Conservation (phyloP, 2,888 invertebrate species). For the Parochlus steinenii region DNA sequence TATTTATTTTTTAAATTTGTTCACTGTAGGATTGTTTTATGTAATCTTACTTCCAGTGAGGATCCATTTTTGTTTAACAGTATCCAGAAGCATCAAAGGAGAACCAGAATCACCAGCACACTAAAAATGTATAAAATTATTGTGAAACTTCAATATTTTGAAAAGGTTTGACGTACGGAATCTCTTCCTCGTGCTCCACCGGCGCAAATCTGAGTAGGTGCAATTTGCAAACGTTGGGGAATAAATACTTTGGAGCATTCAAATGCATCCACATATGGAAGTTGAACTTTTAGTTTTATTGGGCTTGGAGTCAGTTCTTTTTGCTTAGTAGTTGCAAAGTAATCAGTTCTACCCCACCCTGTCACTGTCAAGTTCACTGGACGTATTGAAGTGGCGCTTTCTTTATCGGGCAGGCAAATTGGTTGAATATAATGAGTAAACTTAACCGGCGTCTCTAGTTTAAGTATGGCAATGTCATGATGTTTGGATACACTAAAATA, state of each 20-base stretch:
- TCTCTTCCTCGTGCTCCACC: constrained; percentile 51
- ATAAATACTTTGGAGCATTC: constrained; percentile 37
- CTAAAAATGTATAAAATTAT: too few species aligned
- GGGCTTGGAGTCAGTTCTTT: constrained; percentile 31
- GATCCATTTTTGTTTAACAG: constrained; percentile 34
- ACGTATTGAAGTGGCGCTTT: constrained; percentile 23
- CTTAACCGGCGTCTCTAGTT: constrained; percentile 22
- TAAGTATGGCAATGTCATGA: constrained; percentile 40
- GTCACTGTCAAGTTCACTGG: constrained; percentile 36
- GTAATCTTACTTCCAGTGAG: constrained; percentile 40
- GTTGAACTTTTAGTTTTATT: constrained; percentile 43
- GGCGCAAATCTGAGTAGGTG: constrained; percentile 46
- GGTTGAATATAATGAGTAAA: constrained; percentile 40
- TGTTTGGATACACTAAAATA: constrained; percentile 33
- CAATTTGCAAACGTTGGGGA: constrained; percentile 32
- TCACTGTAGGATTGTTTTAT: too few species aligned
- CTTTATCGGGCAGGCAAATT: constrained; percentile 34
- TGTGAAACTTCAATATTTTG: too few species aligned
- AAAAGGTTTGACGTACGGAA: too few species aligned
- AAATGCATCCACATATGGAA: constrained; percentile 37
- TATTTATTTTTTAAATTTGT: too few species aligned
- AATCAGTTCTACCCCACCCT: constrained; percentile 45
- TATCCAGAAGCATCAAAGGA: constrained; percentile 44
- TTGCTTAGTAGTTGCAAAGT: constrained; percentile 24
- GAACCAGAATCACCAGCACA: constrained; percentile 56